phyloP scores from a whole-genome alignment of 2,888 invertebrate genomes.

The Cephus pulcher region DNA sequence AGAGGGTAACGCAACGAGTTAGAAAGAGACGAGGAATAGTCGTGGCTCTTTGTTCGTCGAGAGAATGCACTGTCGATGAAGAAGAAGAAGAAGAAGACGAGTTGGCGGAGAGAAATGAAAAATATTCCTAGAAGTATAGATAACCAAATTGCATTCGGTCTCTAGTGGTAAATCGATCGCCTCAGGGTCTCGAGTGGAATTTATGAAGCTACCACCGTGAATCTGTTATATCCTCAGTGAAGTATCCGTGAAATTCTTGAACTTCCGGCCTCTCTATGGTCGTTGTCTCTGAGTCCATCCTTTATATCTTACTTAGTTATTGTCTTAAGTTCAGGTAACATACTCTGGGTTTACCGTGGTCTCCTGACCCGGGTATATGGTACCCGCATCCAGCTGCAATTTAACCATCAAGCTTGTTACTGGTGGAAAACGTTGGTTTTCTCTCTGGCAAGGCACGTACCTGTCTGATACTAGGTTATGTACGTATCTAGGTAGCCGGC shows the following conservation, averaged over 20 bases:
- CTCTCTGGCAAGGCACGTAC: background rate
- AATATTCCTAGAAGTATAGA: background rate
- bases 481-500: background rate
- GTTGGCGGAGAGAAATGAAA: background rate
- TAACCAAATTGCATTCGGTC: background rate
- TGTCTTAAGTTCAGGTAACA: background rate
- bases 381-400: background rate
- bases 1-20: background rate
- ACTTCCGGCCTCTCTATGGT: background rate
- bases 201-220: background rate
- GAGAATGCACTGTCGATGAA: background rate
- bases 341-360: background rate
- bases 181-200: background rate
- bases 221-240: background rate
- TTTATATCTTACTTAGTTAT: background rate
- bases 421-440: background rate
- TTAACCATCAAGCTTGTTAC: background rate
- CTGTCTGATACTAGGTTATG: background rate
- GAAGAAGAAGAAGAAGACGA: background rate
- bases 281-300: background rate
- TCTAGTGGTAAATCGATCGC: background rate
- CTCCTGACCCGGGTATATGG: background rate
- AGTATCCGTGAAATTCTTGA: background rate
- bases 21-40: background rate
- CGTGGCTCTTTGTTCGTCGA: background rate